These are phyloP conservation scores for Polymixis flavicincta DNA, from an alignment of 2,888 invertebrate genomes.

Conservation along the genomic window DNA sequence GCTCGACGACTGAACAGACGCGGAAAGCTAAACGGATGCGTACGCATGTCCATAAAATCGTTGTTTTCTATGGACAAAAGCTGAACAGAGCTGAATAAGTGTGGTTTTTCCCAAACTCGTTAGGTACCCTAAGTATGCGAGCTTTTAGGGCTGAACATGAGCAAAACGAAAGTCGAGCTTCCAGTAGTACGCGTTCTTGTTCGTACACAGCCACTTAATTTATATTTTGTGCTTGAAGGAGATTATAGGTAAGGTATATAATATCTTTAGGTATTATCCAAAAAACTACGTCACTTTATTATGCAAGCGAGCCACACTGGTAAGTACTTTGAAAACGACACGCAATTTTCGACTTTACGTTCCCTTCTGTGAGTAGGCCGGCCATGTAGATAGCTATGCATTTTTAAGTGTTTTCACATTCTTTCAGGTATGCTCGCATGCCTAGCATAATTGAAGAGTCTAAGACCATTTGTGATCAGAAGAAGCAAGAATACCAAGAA, in stretches of 20 bases:
- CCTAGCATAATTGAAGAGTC: constrained; percentile 96
- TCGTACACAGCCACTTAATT: too few relatives aligned
- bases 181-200: too few relatives aligned
- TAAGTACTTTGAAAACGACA: not conserved
- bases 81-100: too few relatives aligned
- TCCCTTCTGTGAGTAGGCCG: not conserved
- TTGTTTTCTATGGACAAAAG: too few relatives aligned
- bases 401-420: not conserved
- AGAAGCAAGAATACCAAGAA: constrained; percentile 96
- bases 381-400: not conserved
- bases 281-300: not conserved
- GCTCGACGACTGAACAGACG: too few relatives aligned
- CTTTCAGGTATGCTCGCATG: constrained; percentile 93
- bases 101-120: too few relatives aligned
- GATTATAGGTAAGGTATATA: not conserved
- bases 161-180: not conserved
- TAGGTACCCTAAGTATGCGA: not conserved
- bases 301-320: not conserved
- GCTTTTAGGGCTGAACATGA: not conserved
- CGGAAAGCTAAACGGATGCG: too few relatives aligned
- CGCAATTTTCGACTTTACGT: not conserved
- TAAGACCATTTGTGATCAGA: constrained; percentile 94
- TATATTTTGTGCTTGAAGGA: not conserved
- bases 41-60: too few relatives aligned
- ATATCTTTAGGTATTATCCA: not conserved